Conservation (phyloP, 2,797 vertebrate genomes). For the Coregonus suidteri region DNA sequence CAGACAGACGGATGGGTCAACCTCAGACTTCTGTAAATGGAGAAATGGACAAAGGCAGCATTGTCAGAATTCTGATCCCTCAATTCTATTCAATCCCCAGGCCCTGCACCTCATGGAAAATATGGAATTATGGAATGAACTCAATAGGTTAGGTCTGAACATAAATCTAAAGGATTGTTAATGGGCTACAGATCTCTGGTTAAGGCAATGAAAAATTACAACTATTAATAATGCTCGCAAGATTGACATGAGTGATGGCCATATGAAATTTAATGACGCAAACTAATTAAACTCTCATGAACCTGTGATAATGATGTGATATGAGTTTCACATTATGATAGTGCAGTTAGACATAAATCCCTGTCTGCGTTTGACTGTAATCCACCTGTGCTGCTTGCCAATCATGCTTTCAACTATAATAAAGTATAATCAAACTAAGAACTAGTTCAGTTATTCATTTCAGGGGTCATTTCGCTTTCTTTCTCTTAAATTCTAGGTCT, state of each 20-base stretch:
- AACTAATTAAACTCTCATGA: slow-evolving; percentile 15
- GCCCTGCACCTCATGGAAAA: neutral
- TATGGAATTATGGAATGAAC: neutral
- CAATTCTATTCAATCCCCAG: neutral
- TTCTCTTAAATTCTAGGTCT: neutral
- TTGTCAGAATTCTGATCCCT: neutral
- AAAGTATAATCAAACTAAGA: slow-evolving; percentile 3
- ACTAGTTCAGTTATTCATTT: slow-evolving; percentile 6
- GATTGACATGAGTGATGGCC: neutral
- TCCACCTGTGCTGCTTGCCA: neutral
- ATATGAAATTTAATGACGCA: neutral
- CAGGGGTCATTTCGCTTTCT: slow-evolving; percentile 1
- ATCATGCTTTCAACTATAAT: slow-evolving; percentile 4
- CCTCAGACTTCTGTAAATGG: slow-evolving; percentile 29
- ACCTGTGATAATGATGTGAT: slow-evolving; percentile 5
- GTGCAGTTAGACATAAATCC: slow-evolving; percentile 1
- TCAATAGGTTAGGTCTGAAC: neutral
- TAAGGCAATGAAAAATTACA: neutral
- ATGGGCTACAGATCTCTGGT: neutral
- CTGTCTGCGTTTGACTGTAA: neutral
- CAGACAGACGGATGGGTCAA: slow-evolving; percentile 11
- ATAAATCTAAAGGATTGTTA: neutral
- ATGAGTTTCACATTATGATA: slow-evolving; percentile 8
- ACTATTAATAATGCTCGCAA: neutral
- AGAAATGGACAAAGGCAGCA: slow-evolving; percentile 7